A percentile compares a stretch with the other conserved stretches of the same genome.
phyloP scores from a whole-genome alignment of 1,140 invertebrate genomes.

The Musca domestica region DNA sequence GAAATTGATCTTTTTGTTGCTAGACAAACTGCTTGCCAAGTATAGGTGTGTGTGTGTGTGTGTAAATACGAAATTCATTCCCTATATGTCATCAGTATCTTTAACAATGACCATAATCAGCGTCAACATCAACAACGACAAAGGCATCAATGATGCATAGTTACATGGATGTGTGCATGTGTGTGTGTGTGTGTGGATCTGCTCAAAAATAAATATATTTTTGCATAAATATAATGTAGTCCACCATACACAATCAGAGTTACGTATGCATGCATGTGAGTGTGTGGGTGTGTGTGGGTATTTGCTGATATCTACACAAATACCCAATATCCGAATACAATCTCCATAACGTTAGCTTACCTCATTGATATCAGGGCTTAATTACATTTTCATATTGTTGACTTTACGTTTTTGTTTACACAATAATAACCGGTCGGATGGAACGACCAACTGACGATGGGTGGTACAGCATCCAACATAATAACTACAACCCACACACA shows the following conservation, averaged over 20 bases:
- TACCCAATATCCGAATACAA: background rate
- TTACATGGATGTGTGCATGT: too few relatives aligned
- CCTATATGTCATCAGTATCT: conserved; percentile 16
- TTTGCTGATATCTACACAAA: background rate
- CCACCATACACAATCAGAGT: background rate
- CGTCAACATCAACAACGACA: background rate
- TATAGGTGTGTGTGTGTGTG: background rate
- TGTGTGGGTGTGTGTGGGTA: background rate
- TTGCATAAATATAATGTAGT: background rate
- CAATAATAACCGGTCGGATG: too few relatives aligned
- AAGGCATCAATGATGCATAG: background rate
- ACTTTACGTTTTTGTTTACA: conserved; percentile 9
- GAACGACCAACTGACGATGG: too few relatives aligned
- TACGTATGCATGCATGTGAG: background rate
- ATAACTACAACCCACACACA: too few relatives aligned
- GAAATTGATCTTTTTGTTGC: too few relatives aligned
- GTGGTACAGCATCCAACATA: too few relatives aligned
- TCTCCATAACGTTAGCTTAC: background rate
- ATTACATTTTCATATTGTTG: conserved; percentile 21
- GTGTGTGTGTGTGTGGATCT: too few relatives aligned
- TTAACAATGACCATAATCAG: conserved; percentile 6
- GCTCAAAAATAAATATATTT: too few relatives aligned
- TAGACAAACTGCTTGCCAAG: too few relatives aligned
- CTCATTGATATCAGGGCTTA: conserved; percentile 11
- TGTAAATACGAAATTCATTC: background rate